Evolutionary conservation across 2,888 invertebrate species (phyloP).

Genomic region (Cheiracanthium punctorium): DNA sequence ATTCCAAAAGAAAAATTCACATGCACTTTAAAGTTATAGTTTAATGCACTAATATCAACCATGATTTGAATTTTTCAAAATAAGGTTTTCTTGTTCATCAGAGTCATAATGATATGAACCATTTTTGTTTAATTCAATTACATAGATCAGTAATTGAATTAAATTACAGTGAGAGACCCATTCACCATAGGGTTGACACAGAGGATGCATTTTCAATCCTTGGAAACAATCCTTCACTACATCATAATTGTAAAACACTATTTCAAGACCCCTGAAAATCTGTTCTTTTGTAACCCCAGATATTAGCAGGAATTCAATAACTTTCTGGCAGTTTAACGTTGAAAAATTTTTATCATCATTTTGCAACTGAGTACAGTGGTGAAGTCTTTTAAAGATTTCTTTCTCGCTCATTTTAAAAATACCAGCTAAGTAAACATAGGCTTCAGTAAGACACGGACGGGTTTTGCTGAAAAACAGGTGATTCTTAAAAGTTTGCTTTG

Average conservation of each 20-base stretch:
- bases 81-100: not conserved
- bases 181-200: slow-evolving; percentile 25
- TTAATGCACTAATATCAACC: no score
- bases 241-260: slow-evolving; percentile 38
- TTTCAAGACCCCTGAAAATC: slow-evolving; percentile 34
- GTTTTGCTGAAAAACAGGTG: not conserved
- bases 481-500: slow-evolving; percentile 27
- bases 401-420: not conserved
- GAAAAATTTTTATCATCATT: slow-evolving; percentile 1
- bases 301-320: slow-evolving; percentile 38
- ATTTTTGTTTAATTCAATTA: slow-evolving; percentile 21
- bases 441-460: not conserved
- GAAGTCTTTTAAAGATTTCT: slow-evolving; percentile 6
- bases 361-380: not conserved
- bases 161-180: slow-evolving; percentile 46
- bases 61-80: no score
- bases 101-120: not conserved
- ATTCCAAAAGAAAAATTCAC: no score
- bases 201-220: slow-evolving; percentile 7
- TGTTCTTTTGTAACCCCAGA: slow-evolving; percentile 38
- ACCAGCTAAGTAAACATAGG: slow-evolving; percentile 21
- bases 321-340: slow-evolving; percentile 19
- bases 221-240: slow-evolving; percentile 25
- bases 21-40: no score
- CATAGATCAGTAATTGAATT: slow-evolving; percentile 45